These are phyloP conservation scores for Lymantria dispar DNA, from an alignment of 2,888 invertebrate genomes.

Conservation along the genomic window DNA sequence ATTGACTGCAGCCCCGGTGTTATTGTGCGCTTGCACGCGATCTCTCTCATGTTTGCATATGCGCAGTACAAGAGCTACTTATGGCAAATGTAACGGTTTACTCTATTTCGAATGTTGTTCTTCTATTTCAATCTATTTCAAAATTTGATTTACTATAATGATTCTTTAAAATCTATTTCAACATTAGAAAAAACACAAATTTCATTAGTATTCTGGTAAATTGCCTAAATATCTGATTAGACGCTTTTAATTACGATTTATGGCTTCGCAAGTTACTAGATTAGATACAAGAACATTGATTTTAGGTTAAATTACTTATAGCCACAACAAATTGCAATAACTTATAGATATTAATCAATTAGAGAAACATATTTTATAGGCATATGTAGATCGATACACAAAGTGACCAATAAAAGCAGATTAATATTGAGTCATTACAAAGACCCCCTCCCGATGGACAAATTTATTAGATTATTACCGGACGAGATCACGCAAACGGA, in stretches of 20 bases:
- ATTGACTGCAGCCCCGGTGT: constrained; percentile 66
- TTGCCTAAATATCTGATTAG: too few species aligned
- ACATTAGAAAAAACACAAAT: too few species aligned
- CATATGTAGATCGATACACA: constrained; percentile 22
- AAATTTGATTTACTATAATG: too few species aligned
- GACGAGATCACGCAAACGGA: constrained; percentile 79
- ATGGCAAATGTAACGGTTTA: constrained; percentile 36
- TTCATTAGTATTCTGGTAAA: too few species aligned
- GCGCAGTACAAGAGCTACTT: constrained; percentile 36
- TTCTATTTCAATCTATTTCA: background rate
- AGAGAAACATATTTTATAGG: constrained; percentile 18
- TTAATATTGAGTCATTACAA: constrained; percentile 69
- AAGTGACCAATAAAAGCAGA: constrained; percentile 57
- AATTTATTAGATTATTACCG: constrained; percentile 78
- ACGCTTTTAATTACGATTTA: too few species aligned
- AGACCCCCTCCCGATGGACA: constrained; percentile 69
- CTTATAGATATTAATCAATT: constrained; percentile 18
- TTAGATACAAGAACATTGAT: too few species aligned
- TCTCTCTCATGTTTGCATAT: constrained; percentile 46
- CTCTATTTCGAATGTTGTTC: constrained; percentile 22
- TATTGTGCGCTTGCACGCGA: constrained; percentile 76
- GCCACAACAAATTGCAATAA: background rate
- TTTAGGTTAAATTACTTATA: too few species aligned
- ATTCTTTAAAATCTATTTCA: too few species aligned
- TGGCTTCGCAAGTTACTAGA: too few species aligned